Percentiles rank a stretch among this genome's conserved stretches.
phyloP scores from a whole-genome alignment of 2,888 invertebrate genomes.

The Lasioglossum marginatum region DNA sequence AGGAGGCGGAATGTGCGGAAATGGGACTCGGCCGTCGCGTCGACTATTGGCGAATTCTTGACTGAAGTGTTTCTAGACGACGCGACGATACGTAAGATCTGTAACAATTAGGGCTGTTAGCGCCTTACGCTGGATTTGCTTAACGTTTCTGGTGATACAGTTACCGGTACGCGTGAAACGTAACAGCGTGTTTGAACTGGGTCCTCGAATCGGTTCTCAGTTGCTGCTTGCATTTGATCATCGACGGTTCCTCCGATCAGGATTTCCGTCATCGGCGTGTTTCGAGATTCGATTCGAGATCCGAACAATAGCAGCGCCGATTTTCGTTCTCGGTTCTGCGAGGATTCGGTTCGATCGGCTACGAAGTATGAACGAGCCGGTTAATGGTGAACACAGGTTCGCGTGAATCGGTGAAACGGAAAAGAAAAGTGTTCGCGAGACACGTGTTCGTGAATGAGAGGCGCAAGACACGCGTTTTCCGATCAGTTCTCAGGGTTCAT shows the following conservation, averaged over 20 bases:
- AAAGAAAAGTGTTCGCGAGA: neutral
- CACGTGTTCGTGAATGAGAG: constrained; percentile 49
- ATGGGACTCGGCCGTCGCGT: constrained; percentile 2
- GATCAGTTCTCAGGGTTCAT: neutral
- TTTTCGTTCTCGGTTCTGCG: neutral
- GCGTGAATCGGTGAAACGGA: constrained; percentile 1
- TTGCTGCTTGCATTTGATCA: constrained; percentile 63
- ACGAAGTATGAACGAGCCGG: neutral
- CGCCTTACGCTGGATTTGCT: constrained; percentile 74
- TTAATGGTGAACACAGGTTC: constrained; percentile 17
- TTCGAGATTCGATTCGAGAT: neutral
- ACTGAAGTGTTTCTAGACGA: constrained; percentile 51
- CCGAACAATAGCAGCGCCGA: neutral
- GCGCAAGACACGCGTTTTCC: neutral
- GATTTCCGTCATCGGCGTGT: neutral
- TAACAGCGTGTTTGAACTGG: constrained; percentile 61
- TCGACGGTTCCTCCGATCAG: constrained; percentile 45
- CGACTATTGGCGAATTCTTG: constrained; percentile 20
- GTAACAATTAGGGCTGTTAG: constrained; percentile 82
- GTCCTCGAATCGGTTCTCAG: constrained; percentile 69
- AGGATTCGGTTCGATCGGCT: neutral
- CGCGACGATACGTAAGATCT: constrained; percentile 67
- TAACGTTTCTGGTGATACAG: constrained; percentile 83
- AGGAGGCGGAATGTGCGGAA: neutral
- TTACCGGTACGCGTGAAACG: constrained; percentile 71